Evolutionary conservation across 1,140 invertebrate species (phyloP).

Genomic region (Bradynema listronoti): DNA sequence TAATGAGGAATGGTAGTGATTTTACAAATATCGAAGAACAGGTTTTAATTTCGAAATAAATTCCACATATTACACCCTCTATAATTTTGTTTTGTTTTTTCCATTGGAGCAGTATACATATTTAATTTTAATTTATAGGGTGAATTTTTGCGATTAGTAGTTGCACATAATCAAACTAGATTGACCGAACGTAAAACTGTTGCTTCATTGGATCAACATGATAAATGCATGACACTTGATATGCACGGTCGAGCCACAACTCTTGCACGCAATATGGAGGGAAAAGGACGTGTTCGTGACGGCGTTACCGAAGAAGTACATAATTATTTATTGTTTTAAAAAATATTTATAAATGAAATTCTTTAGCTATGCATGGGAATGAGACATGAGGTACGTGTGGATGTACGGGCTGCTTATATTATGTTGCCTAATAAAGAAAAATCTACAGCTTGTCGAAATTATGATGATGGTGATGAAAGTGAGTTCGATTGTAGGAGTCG

Average conservation of each 20-base stretch:
- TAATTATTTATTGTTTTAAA: background rate
- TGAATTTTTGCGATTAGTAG: conserved; percentile 42
- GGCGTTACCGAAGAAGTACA: conserved; percentile 48
- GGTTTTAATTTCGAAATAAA: no score
- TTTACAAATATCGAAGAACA: conserved; percentile 47
- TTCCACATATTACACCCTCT: no score
- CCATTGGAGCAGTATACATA: no score
- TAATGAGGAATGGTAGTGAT: conserved; percentile 36
- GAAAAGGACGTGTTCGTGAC: conserved; percentile 48
- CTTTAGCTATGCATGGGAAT: conserved; percentile 46
- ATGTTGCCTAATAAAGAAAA: conserved; percentile 52
- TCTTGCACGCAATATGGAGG: conserved; percentile 50
- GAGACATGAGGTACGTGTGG: conserved; percentile 44
- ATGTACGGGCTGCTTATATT: conserved; percentile 44
- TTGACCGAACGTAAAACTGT: conserved; percentile 24
- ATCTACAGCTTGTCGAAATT: conserved; percentile 46
- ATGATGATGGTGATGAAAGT: conserved; percentile 46
- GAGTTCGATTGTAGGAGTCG: conserved; percentile 50
- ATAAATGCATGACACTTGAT: conserved; percentile 44
- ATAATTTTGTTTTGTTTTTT: no score
- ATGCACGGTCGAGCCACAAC: conserved; percentile 51
- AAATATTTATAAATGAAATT: background rate
- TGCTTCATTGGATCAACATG: background rate
- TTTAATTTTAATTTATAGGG: no score
- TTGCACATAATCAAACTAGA: conserved; percentile 40